Evolutionary conservation across 2,888 invertebrate species (phyloP).

Genomic region (Morpho helenor): DNA sequence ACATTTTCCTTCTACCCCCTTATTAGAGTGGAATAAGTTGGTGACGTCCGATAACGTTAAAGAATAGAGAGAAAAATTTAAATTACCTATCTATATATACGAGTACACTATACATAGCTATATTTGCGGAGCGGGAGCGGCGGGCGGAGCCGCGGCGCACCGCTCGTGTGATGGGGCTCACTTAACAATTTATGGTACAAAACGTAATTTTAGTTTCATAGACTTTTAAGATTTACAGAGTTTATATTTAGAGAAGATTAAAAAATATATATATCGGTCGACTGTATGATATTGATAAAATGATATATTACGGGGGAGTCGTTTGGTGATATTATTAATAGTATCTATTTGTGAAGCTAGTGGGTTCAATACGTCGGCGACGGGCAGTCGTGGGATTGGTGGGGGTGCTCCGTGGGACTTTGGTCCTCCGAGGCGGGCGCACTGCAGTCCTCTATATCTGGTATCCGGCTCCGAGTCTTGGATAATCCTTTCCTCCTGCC

Average conservation of each 20-base stretch:
- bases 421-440: constrained; percentile 37
- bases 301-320: constrained; percentile 29
- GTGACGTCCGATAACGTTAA: constrained; percentile 70
- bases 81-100: constrained; percentile 55
- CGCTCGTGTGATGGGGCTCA: constrained; percentile 39
- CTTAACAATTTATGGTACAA: constrained; percentile 70
- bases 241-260: constrained; percentile 63
- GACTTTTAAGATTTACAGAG: constrained; percentile 70
- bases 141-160: constrained; percentile 34
- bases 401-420: constrained; percentile 34
- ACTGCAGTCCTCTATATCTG: background rate
- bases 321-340: constrained; percentile 50
- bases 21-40: constrained; percentile 60
- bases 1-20: constrained; percentile 55
- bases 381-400: constrained; percentile 39
- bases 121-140: constrained; percentile 55
- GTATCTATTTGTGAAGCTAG: constrained; percentile 51
- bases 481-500: too few species aligned
- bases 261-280: constrained; percentile 36
- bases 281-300: constrained; percentile 2
- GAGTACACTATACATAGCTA: constrained; percentile 60
- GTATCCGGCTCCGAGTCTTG: background rate
- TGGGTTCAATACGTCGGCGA: constrained; percentile 46
- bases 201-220: constrained; percentile 75
- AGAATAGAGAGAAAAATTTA: constrained; percentile 57